Evolutionary conservation across 2,888 invertebrate genomes (phyloP), one percentile per base, ranked within the genome.

Genomic region (Baronia brevicornis): DNA sequence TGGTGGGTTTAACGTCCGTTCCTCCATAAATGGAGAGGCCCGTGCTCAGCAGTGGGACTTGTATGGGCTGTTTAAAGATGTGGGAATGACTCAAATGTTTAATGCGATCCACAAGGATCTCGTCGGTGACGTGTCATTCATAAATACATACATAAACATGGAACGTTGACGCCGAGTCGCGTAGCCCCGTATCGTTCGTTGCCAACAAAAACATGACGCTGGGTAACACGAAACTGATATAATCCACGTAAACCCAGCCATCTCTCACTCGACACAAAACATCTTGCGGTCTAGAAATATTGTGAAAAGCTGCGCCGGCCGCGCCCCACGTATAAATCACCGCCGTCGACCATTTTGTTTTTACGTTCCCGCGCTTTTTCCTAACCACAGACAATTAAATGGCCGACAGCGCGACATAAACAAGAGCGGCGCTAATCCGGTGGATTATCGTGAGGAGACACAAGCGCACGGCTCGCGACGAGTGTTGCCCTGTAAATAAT

Each of bases 401-500:
- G 61, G 52, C 57, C 55, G 68, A 72, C 68, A 58, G 54, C 53
- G 54, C 45, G 66, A 63, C 67, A 74, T 82, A 84, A 82, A 84
- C 79, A 79, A 70, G 66, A 51, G 47, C 50, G 50, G 49, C 48
- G 61, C 50, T 84, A 75, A 82, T 74, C 82, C 69, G 53, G n/a
- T 56, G 68, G 79, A 66, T 80, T 75, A 80, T 56, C 48, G 52
- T 60, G 75, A 77, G 63, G 60, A 56, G 67, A 69, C 71, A 65
- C 79, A 70, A 60, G 68, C 73, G n/a, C n/a, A n/a, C n/a, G 67
- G 73, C 56, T 67, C 51, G 63, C 60, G 52, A 51, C 51, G 52
- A 51, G 61, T 48, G 55, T 65, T 72, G n/a, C 68, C 74, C 64
- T 62, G 71, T 78, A 82, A 84, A 85, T 84, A 84, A 82, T 75